Base-by-base conservation (phyloP, 1,140 invertebrate genomes). In the Sycophaga agraensis region DNA sequence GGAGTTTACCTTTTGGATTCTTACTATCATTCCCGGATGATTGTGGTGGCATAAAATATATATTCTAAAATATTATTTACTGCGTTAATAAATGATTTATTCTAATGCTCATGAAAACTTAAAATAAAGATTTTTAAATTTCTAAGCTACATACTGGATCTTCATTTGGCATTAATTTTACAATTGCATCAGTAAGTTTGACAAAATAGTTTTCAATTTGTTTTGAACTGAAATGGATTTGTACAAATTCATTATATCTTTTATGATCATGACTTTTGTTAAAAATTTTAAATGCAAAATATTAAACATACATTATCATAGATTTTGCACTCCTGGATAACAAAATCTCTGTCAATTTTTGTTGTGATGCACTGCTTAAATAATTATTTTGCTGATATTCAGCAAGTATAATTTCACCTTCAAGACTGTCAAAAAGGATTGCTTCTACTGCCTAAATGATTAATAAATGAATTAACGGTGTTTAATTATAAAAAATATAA, bases 1-100 rank as follows among this genome's bases (percentile, higher is more conserved):
- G 53, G 31, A 56, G 45, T 45, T 56, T 56, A 45, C 53, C 53
- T 45, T 45, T 56, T 1, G 53, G 26, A 34, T 56, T 56, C 34
- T 56, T 56, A 31, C 39, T 45, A 4, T 40, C 37, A 56, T 56
- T 56, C 14, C 53, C 53, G 7, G 0, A 9, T 24, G 53, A 56
- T 21, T 43, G 40, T 1, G 53, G 53, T 7, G 53, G n/a, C 4
- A 56, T 45, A 45, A 45, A 56, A 45, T 56, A 56, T n/a, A 56
- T 28, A 11, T 2, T 34, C 53, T 56, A 45, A 56, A 56, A 56
- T 45, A n/a, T n/a, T n/a, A n/a, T n/a, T n/a, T n/a, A n/a, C n/a
- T n/a, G n/a, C n/a, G n/a, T n/a, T n/a, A n/a, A n/a, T n/a, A n/a
- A n/a, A n/a, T n/a, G n/a, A n/a, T n/a, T n/a, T n/a, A n/a, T n/a